Base-by-base conservation (phyloP, 2,113 vertebrate genomes). In the Bothrops jararaca region DNA sequence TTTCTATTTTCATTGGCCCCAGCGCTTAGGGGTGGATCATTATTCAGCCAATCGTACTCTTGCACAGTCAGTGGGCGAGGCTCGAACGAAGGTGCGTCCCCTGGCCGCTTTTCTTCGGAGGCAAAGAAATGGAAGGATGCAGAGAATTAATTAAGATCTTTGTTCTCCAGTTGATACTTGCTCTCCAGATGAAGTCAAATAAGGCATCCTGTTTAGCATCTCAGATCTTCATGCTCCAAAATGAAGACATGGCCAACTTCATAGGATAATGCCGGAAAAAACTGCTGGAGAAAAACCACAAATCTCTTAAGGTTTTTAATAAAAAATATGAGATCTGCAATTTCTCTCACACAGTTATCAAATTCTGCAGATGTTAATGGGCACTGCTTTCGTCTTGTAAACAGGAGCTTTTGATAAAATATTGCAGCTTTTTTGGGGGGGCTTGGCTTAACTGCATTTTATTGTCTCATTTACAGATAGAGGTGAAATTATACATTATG, bases 401-500 rank as follows among this genome's bases (percentile, higher is more conserved):
- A 80, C 18, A 6, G 7, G 74, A 80, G 74, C 34, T 80, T 80
- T 80, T 0, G 1, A n/a, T 69, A 69, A 69, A 69, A 15, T 26
- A n/a, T 13, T 7, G 69, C 3, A 18, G 10, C 7, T 74, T 54
- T 39, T 7, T 34, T 12, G 1, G n/a, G n/a, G n/a, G n/a, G n/a
- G 13, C 13, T 74, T 7, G 7, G 34, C 34, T 80, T 20, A 39
- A 80, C 34, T 39, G 74, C 8, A 4, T 54, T 22, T 39, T 91
- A 15, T 60, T 87, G 48, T 74, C 60, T n/a, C 89, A n/a, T 48
- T 97, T 97, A 86, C 95, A 99, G 99, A 98, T 98, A 69, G 97
- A 98, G 23, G 88, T 99, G 7, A 98, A 99, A 94, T 98, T 99
- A 92, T 97, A 98, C 57, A 98, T 99, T 92, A 97, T 99, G 98